Evolutionary conservation across 2,797 vertebrate species (phyloP), one percentile per base, ranked within the genome.

Genomic region (Xiphorhynchus erythropygius): DNA sequence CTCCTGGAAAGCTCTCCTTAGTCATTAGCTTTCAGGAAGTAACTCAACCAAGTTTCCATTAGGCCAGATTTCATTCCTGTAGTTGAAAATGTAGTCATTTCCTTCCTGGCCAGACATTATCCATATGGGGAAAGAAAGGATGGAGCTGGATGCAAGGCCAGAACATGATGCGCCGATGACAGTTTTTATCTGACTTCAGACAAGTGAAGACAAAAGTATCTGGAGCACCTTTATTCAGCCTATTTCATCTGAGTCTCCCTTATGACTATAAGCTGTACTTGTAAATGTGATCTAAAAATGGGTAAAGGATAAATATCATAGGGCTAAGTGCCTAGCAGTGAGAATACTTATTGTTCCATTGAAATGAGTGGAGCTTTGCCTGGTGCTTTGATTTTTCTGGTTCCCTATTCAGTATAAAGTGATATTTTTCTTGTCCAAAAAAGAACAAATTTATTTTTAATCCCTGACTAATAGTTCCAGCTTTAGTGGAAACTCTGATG

Each of bases 41-140:
- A 75, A 74, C 46, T 87, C 63, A 67, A 95, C 33, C 19, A 78
- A 95, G 49, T 92, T 95, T 94, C 79, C 75, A 91, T 78, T 85
- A 92, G 60, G 53, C 53, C 57, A 85, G 71, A 64, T 80, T 78
- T 95, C 82, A 91, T 59, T 87, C 46, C 46, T 55, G 35, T 24
- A 87, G 57, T 27, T 92, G 64, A 80, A 96, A 94, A 90, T 87
- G 46, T 6, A 85, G 86, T 92, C 2, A 77, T 95, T 96, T 97
- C 81, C 90, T 95, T 95, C 80, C 89, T 95, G 90, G 71, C 77
- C 92, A 96, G 94, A 95, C 57, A 89, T 64, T 91, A 90, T 83
- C 64, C 84, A 65, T 65, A 65, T 49, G 53, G 57, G 33, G 41
- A 83, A 77, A 83, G 49, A 90, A 92, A 90, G 27, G n/a, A 78